A percentile compares a stretch with the other conserved stretches of the same genome.
Conservation (phyloP, 2,113 vertebrate genomes). For the Lophura nycthemera region DNA sequence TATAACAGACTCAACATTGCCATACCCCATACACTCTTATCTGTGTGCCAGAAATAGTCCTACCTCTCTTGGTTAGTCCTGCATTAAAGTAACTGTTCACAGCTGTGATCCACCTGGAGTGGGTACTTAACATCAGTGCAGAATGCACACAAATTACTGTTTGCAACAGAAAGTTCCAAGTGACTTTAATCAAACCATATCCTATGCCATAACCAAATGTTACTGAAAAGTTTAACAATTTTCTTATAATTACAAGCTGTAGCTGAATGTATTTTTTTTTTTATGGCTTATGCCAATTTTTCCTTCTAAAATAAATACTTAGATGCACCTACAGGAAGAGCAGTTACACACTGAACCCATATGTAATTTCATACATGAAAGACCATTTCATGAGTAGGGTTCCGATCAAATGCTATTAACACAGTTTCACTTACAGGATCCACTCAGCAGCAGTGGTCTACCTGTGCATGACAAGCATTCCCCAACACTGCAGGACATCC, state of each 20-base stretch:
- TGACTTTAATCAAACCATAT: background rate
- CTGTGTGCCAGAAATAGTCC: background rate
- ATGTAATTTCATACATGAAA: background rate
- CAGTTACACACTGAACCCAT: background rate
- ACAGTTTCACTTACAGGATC: background rate
- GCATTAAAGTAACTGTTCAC: background rate
- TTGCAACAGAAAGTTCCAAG: background rate
- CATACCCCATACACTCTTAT: background rate
- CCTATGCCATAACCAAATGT: background rate
- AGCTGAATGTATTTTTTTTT: background rate
- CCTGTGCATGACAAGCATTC: background rate
- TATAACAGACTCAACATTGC: background rate
- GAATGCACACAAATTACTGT: background rate
- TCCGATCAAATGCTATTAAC: background rate
- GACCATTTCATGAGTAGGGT: background rate
- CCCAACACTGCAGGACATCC: background rate
- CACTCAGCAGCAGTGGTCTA: background rate
- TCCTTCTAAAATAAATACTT: background rate
- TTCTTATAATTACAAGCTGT: background rate
- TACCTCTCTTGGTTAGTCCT: background rate
- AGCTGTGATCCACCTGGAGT: background rate
- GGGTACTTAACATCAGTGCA: fast-evolving
- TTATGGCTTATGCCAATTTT: background rate
- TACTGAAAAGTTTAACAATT: background rate
- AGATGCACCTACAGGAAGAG: background rate